Evolutionary conservation across 1,140 invertebrate species (phyloP), one percentile per base, ranked within the genome.

Genomic region (Micrasema minimum): DNA sequence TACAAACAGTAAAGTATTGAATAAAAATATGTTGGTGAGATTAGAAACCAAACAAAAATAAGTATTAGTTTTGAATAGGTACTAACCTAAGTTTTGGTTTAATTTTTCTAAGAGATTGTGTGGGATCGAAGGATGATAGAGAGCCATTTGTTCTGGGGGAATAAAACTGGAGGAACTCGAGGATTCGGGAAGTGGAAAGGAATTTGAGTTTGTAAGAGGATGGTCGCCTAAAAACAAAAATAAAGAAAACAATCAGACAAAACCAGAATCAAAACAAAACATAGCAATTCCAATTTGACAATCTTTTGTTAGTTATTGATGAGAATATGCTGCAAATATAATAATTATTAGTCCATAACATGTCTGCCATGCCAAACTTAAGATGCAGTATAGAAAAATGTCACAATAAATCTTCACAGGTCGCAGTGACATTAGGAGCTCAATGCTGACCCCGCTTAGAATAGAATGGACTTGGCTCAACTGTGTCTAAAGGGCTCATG

Each of bases 161-260:
- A 59, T 22, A 18, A 59, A 22, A n/a, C 55, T 41, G 55, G 55
- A 59, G 55, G 55, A 59, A 38, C 55, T 59, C 16, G 55, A 41
- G 37, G 55, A 41, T 14, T 38, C 55, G 9, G 55, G 55, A 35
- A 59, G 35, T 10, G 55, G 55, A 14, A 38, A 59, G 35, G 55
- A 59, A 22, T 38, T 38, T 14, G 55, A 22, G 55, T 38, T n/a
- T 38, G 55, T 59, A 2, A 41, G 55, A 41, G 55, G 55, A 41
- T 20, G 55, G n/a, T 59, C 55, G 55, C 55, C 55, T 59, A 59
- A 41, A 59, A 59, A 41, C 14, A 59, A 59, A 59, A 59, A 53
- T n/a, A 53, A 53, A 53, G 4, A 22, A 53, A 45, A 45, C 41
- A 45, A 43, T 43, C 41, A 43, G 41, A 43, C 2, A 43, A 12